Conservation (phyloP, 2,888 invertebrate genomes). For the Amphipyra tragopoginis region DNA sequence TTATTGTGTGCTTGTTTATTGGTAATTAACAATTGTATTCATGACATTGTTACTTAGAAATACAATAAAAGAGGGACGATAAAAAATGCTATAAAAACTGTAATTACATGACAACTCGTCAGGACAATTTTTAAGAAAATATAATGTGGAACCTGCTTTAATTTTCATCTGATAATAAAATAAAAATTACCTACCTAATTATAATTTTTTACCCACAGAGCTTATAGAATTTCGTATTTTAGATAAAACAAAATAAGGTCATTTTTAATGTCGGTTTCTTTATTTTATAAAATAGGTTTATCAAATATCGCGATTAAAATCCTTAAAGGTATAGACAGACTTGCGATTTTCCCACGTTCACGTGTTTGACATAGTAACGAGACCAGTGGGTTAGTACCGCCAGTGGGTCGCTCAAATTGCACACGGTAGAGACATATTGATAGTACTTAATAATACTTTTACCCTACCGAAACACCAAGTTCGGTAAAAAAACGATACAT, state of each 20-base stretch:
- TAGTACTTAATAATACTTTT: neutral
- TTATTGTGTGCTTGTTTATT: neutral
- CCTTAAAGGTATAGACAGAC: neutral
- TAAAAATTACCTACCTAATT: too few relatives aligned
- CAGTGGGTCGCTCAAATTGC: neutral
- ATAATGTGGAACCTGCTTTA: too few relatives aligned
- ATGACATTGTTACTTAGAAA: neutral
- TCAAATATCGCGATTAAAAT: neutral
- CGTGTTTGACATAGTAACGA: neutral
- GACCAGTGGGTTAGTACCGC: neutral
- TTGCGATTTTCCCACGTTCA: neutral
- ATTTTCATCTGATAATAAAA: too few relatives aligned
- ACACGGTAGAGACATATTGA: neutral
- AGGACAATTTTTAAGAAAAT: too few relatives aligned
- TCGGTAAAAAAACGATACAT: too few relatives aligned
- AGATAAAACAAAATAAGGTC: too few relatives aligned
- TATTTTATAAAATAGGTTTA: too few relatives aligned
- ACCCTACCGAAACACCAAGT: neutral
- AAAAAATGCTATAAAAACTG: neutral
- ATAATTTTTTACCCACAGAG: too few relatives aligned
- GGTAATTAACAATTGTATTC: neutral
- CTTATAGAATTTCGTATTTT: too few relatives aligned
- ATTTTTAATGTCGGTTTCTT: too few relatives aligned
- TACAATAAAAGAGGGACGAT: neutral
- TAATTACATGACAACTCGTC: neutral